Evolutionary conservation across 53 echinoderm and acorn worm species (phyloP), one percentile per base, ranked within the genome.

Genomic region (Pentamera pediparva): DNA sequence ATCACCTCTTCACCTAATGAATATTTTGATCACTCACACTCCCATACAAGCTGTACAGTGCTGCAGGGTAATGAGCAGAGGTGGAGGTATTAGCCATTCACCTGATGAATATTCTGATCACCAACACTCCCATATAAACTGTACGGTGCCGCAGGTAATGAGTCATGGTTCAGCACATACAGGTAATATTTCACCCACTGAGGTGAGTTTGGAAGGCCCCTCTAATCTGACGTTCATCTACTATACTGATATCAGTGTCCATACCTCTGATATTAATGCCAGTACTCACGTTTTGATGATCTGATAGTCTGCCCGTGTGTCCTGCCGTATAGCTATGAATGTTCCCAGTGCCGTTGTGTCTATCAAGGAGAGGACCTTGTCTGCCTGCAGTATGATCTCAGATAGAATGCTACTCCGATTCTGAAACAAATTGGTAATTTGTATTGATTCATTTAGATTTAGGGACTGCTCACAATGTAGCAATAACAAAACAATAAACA

Each of bases 281-380:
- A 28, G 13, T 28, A 86, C 96, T 88, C 85, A 95, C 96, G 78
- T 63, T 80, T 91, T 95, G 83, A 86, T 83, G 30, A 85, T 62
- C 7, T 30, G 59, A 26, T 91, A 87, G 43, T 96, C 98, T n/a
- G 91, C 61, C 73, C 98, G 79, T 26, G 98, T 80, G 56, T 96
- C 98, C 59, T 87, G 80, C 76, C 91, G 91, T 36, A 89, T 61
- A 0, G 98, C 91, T 18, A 88, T 28, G 72, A 85, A 83, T 8
- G 75, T 85, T 6, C 83, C 98, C 47, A 96, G 35, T 39, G 82
- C 98, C 52, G 85, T 74, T 45, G 83, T 85, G 64, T 96, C 88
- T n/a, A 96, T 88, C 27, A 96, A 65, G 3, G 85, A 88, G 4
- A 96, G 25, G 6, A 92, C 91, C 64, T 91, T 83, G 58, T 91